Conservation (phyloP, 2,113 vertebrate species). For the Chloebia gouldiae region DNA sequence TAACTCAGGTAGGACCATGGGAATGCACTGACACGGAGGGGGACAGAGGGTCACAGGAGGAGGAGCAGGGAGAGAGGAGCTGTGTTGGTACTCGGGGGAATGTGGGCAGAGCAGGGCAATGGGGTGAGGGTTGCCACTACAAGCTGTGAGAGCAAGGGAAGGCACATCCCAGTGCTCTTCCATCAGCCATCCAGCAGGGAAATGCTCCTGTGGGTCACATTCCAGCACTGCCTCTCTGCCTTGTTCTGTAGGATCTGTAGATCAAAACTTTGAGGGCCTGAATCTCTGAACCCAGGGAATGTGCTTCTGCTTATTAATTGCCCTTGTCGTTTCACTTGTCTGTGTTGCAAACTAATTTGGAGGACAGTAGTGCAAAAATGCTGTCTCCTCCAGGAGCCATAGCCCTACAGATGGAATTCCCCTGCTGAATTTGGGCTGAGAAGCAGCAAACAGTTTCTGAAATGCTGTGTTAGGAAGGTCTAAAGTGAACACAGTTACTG, state of each 20-base stretch:
- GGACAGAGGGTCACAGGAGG: not conserved
- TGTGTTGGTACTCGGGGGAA: rapidly evolving
- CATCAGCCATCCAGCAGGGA: not conserved
- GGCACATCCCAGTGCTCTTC: not conserved
- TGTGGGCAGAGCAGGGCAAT: not conserved
- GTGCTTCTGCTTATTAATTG: not conserved
- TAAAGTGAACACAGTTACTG: not conserved
- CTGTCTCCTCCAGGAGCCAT: not conserved
- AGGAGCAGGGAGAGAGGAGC: not conserved
- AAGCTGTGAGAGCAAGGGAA: not conserved
- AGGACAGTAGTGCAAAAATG: not conserved
- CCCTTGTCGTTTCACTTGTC: not conserved
- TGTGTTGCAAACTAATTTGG: not conserved
- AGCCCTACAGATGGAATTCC: not conserved
- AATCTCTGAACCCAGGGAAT: not conserved
- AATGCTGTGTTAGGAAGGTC: not conserved
- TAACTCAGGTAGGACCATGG: rapidly evolving
- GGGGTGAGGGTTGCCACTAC: rapidly evolving
- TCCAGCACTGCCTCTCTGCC: not conserved
- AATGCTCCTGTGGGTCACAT: not conserved
- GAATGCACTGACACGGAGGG: rapidly evolving
- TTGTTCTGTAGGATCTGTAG: not conserved
- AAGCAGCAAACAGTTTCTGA: not conserved
- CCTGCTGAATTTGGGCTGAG: not conserved
- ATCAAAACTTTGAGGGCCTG: not conserved